phyloP scores from a whole-genome alignment of 2,113 vertebrate species.

The Phrynocephalus versicolor region DNA sequence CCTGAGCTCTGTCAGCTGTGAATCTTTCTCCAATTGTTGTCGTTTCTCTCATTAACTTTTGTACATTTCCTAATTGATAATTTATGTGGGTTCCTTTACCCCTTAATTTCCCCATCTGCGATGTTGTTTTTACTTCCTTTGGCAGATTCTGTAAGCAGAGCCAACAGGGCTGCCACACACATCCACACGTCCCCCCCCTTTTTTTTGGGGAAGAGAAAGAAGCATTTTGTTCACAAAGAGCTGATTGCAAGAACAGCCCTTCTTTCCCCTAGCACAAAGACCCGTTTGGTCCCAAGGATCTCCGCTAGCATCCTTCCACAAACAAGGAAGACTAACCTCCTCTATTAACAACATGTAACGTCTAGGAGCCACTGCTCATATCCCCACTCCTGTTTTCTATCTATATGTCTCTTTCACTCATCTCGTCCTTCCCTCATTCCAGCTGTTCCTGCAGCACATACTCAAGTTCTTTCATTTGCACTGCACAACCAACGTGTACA shows the following conservation, averaged over 20 bases:
- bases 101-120: constrained; percentile 22
- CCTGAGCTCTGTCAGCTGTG: background rate
- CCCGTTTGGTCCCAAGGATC: background rate
- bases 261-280: background rate
- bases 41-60: constrained; percentile 24
- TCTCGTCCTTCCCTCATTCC: background rate
- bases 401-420: background rate
- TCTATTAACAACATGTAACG: background rate
- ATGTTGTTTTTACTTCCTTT: background rate
- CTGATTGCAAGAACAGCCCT: background rate
- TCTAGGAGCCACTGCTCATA: background rate
- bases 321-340: background rate
- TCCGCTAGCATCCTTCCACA: background rate
- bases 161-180: background rate
- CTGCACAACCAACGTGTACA: background rate
- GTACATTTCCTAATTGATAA: constrained; percentile 31
- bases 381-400: background rate
- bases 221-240: background rate
- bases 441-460: background rate
- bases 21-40: constrained; percentile 1
- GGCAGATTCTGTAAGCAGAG: background rate
- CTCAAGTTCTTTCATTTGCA: background rate
- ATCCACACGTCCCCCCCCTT: too few relatives aligned
- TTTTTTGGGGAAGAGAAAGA: background rate
- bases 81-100: constrained; percentile 11